Evolutionary conservation across 2,888 invertebrate genomes (phyloP).

Genomic region (Lydus trimaculatus): DNA sequence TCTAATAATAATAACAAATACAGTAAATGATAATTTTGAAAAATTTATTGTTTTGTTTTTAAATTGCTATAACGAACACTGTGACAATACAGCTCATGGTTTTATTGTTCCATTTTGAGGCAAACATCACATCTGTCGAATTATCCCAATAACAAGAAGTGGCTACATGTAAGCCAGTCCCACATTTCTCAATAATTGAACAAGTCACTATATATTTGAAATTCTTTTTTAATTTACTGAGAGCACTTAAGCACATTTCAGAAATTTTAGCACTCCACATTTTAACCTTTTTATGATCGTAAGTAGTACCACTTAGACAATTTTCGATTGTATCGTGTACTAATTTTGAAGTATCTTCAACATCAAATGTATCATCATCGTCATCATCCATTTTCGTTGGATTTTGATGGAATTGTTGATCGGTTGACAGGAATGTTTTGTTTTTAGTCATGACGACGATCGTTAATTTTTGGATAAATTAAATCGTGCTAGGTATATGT

Average conservation of each 20-base stretch:
- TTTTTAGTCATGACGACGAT: constrained; percentile 28
- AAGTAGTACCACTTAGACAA: constrained; percentile 75
- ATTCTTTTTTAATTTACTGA: constrained; percentile 79
- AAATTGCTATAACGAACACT: constrained; percentile 75
- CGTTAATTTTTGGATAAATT: constrained; percentile 10
- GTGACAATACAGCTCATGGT: constrained; percentile 86
- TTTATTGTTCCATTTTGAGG: constrained; percentile 88
- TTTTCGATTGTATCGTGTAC: constrained; percentile 79
- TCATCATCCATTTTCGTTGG: constrained; percentile 54
- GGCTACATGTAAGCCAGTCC: constrained; percentile 82
- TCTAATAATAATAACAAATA: neutral
- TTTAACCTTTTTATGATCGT: constrained; percentile 71
- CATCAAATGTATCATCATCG: constrained; percentile 66
- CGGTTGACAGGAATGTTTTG: constrained; percentile 39
- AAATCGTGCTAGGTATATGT: constrained; percentile 9
- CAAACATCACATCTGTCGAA: constrained; percentile 79
- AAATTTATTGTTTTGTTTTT: constrained; percentile 32
- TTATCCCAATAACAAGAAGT: constrained; percentile 88
- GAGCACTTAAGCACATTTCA: constrained; percentile 74
- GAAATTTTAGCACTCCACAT: constrained; percentile 80
- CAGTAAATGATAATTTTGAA: neutral
- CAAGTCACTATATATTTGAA: constrained; percentile 86
- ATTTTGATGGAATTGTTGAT: constrained; percentile 40
- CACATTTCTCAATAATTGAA: constrained; percentile 85
- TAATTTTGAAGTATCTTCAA: constrained; percentile 78